Percentiles rank a stretch among this genome's conserved stretches.
phyloP scores from a whole-genome alignment of 2,888 invertebrate species.

The Athetis lepigone region DNA sequence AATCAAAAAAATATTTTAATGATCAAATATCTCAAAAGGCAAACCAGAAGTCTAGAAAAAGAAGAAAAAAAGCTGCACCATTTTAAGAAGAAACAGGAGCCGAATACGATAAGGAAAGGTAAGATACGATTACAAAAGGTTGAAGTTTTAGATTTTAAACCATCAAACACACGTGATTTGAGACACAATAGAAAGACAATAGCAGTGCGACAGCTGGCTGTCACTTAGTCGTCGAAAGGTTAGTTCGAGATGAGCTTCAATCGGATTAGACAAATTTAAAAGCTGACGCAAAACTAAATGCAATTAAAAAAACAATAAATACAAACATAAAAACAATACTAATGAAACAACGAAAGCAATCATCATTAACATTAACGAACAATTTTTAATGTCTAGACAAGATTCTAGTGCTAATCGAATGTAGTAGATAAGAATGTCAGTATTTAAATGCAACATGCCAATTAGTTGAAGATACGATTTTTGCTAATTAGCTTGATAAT shows the following conservation, averaged over 20 bases:
- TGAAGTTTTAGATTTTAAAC: too few species aligned
- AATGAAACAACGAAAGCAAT: constrained; percentile 17
- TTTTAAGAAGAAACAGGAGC: too few species aligned
- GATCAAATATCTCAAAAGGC: too few species aligned
- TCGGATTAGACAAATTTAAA: constrained; percentile 41
- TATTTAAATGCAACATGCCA: constrained; percentile 42
- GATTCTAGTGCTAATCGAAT: constrained; percentile 12
- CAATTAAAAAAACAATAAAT: background rate
- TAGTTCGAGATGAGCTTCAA: constrained; percentile 16
- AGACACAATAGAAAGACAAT: too few species aligned
- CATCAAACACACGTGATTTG: too few species aligned
- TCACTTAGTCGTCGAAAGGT: too few species aligned
- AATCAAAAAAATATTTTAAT: too few species aligned
- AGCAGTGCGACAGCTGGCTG: too few species aligned
- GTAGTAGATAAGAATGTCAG: constrained; percentile 14
- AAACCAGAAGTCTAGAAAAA: too few species aligned
- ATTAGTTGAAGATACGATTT: constrained; percentile 36
- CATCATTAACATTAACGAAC: constrained; percentile 34
- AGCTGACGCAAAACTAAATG: background rate
- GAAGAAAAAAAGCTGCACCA: too few species aligned
- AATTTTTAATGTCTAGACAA: constrained; percentile 17
- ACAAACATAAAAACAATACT: constrained; percentile 11
- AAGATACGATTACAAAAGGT: too few species aligned
- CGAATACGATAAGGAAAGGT: too few species aligned
- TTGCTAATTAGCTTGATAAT: constrained; percentile 36